Percentiles rank a stretch among this genome's conserved stretches.
These are phyloP conservation scores for Phataginus tricuspis DNA, from an alignment of 2,797 vertebrate genomes.

Conservation along the genomic window DNA sequence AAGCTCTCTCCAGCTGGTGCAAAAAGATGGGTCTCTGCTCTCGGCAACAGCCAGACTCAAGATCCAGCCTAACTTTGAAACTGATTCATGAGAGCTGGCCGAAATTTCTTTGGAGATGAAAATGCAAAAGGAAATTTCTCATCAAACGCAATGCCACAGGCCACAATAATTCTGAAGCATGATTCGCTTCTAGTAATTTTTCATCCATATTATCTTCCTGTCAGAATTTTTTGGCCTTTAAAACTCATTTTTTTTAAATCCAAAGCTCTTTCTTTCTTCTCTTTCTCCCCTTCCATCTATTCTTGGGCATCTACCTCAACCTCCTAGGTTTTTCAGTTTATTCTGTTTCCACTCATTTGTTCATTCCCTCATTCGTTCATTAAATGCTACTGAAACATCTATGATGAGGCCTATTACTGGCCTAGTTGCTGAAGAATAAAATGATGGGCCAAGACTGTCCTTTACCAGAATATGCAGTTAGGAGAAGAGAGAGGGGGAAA, in stretches of 20 bases:
- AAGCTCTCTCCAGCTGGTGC: rapidly evolving
- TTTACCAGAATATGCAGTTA: background rate
- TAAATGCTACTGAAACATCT: background rate
- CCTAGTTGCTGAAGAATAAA: background rate
- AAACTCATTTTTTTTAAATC: background rate
- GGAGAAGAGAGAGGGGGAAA: background rate
- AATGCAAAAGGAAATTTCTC: conserved; percentile 14
- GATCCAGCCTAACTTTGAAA: background rate
- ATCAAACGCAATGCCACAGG: background rate
- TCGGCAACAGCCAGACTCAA: background rate
- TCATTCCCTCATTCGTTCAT: background rate
- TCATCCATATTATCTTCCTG: background rate
- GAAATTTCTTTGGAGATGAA: background rate
- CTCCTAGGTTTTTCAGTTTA: background rate
- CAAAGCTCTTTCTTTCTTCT: background rate
- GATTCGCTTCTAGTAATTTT: conserved; percentile 23
- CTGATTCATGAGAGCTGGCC: background rate
- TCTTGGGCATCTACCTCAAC: background rate
- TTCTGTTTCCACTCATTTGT: background rate
- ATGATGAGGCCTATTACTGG: background rate
- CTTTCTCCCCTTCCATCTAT: background rate
- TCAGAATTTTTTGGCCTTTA: background rate
- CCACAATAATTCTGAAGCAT: background rate
- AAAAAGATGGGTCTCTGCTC: background rate
- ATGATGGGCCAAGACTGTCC: background rate